Evolutionary conservation across 2,888 invertebrate genomes (phyloP), one percentile per base, ranked within the genome.

Genomic region (Leucania comma): DNA sequence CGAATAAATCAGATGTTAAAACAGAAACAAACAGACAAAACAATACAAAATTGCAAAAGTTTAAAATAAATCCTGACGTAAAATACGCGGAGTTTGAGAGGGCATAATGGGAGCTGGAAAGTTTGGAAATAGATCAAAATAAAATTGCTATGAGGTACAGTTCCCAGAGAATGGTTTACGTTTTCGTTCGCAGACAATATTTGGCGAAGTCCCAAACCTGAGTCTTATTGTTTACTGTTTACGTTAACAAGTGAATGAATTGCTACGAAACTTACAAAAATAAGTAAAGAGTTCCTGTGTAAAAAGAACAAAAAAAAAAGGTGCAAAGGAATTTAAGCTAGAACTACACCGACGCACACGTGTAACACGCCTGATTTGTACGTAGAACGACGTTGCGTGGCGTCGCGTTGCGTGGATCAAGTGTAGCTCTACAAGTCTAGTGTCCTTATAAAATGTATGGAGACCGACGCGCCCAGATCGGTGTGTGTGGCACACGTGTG

Each of bases 1-100:
- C 58, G 48, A 59, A 86, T 85, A 81, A 78, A 81, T 81, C 74
- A 75, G 53, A 72, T 76, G 76, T 76, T 69, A 75, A 83, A 81
- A 73, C 78, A 75, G 83, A 71, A 65, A 68, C 78, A 81, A 84
- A 82, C 83, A 84, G 84, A 87, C 86, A 82, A 82, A 86, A 82
- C 86, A 82, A 78, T 72, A 82, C 82, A 61, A 86, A 86, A 88
- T 89, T 89, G 87, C 84, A 70, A 87, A 89, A 89, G 89, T 89
- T 89, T 77, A 73, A 86, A 88, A 86, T 85, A 89, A 86, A 89
- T 83, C 69, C 69, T 61, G 68, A 81, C 71, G 66, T 83, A 72
- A 83, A 82, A 79, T 76, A 80, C 69, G 76, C 68, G 80, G 75
- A 69, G 70, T 71, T 82, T 80, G 78, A 80, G 81, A 84, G 76